phyloP scores from a whole-genome alignment of 2,797 vertebrate genomes.

The Neostethus bicornis region DNA sequence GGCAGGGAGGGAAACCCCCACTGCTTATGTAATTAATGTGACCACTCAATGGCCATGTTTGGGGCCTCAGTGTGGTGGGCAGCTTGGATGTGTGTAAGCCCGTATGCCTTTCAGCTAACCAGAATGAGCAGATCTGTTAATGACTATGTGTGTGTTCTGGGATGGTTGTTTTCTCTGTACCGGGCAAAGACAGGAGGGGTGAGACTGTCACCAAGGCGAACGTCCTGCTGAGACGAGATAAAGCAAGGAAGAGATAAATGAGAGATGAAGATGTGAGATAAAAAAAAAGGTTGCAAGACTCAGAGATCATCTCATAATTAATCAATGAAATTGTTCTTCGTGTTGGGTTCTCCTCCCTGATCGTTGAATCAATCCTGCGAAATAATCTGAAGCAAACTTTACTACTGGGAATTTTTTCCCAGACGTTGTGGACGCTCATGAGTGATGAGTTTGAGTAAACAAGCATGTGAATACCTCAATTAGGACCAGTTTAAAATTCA shows the following conservation, averaged over 20 bases:
- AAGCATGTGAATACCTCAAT: no score
- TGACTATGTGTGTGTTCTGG: conserved; percentile 22
- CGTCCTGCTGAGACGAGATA: conserved; percentile 50
- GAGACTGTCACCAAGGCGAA: conserved; percentile 30
- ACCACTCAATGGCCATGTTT: conserved; percentile 65
- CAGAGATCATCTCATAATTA: conserved; percentile 45
- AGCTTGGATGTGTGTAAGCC: conserved; percentile 10
- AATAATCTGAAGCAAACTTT: conserved; percentile 20
- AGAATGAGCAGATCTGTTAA: conserved; percentile 42
- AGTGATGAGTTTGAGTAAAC: no score
- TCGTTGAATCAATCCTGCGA: background rate
- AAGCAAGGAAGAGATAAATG: conserved; percentile 53
- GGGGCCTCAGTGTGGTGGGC: conserved; percentile 44
- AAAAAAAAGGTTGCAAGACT: conserved; percentile 18
- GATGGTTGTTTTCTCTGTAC: conserved; percentile 45
- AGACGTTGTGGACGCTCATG: background rate
- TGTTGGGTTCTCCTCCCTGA: conserved; percentile 19
- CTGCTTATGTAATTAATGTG: conserved; percentile 76
- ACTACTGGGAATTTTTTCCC: background rate
- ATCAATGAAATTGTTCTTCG: conserved; percentile 41
- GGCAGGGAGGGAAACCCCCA: conserved; percentile 72
- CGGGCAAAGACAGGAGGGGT: conserved; percentile 30
- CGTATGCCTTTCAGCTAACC: conserved; percentile 38
- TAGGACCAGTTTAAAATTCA: no score
- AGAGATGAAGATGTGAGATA: conserved; percentile 40